phyloP scores from a whole-genome alignment of 1,140 invertebrate genomes.

The Mesaphorura yosii region DNA sequence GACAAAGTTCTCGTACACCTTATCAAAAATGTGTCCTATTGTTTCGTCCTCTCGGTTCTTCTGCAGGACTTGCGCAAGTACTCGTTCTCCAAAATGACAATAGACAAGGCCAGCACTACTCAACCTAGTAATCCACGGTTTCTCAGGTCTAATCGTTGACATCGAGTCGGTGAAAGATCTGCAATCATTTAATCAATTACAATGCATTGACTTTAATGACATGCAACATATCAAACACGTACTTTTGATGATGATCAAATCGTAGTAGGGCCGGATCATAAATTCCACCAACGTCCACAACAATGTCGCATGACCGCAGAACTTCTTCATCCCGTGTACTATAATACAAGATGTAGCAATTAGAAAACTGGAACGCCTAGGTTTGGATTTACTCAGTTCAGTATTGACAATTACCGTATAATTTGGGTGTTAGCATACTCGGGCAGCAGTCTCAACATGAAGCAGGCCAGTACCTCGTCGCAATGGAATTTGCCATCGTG shows the following conservation, averaged over 20 bases:
- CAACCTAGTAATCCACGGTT: conserved; percentile 54
- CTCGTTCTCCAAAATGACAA: conserved; percentile 71
- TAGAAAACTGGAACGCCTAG: neutral
- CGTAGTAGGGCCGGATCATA: conserved; percentile 64
- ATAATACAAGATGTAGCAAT: conserved; percentile 5
- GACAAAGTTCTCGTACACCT: conserved; percentile 80
- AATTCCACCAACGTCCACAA: conserved; percentile 89
- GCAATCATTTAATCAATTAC: conserved; percentile 33
- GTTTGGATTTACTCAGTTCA: neutral
- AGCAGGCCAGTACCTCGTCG: conserved; percentile 89
- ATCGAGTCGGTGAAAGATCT: conserved; percentile 57
- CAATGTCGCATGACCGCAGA: conserved; percentile 77
- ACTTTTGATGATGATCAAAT: conserved; percentile 93
- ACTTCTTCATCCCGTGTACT: conserved; percentile 50
- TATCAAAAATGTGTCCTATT: conserved; percentile 54
- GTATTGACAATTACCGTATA: conserved; percentile 47
- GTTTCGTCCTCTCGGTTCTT: conserved; percentile 39
- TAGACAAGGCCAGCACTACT: conserved; percentile 94
- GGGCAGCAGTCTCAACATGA: conserved; percentile 70
- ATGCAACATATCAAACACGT: conserved; percentile 18
- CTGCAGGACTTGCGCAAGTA: conserved; percentile 51
- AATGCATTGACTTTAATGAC: neutral
- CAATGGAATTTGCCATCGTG: conserved; percentile 62
- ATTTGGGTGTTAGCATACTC: conserved; percentile 71
- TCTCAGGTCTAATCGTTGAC: conserved; percentile 44